Evolutionary conservation across 2,113 vertebrate genomes (phyloP), one percentile per base, ranked within the genome.

Genomic region (Bungarus multicinctus): DNA sequence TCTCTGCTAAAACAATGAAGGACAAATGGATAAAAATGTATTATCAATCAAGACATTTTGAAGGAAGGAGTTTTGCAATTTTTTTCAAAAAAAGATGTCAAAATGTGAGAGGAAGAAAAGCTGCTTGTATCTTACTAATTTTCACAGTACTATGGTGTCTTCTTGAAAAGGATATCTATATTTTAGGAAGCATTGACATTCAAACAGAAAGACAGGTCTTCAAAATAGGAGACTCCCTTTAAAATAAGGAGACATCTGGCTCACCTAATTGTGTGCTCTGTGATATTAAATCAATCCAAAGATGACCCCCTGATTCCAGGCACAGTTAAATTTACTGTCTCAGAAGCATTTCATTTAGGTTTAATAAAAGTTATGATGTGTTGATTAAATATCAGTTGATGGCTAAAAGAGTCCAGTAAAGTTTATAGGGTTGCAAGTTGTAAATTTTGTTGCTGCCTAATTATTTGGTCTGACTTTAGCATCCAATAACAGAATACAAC

Each of bases 361-460:
- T 95, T 95, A 95, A 97, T 97, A 97, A 97, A 98, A 97, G 96
- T 97, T 97, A 97, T 95, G 97, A 94, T 95, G 87, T 55, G 0
- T 97, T 97, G 97, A 97, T 97, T 98, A 97, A 97, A 97, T 89
- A 97, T 95, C 93, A 95, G 95, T 96, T 96, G 95, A 95, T 94
- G 85, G 93, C 93, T 97, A 95, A 97, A 97, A 95, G 97, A 96
- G 95, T 91, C 97, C 96, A 95, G 95, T 93, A 95, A 95, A 94
- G 95, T 96, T 97, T 95, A 97, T 91, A 96, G 95, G 86, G 85
- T 90, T 96, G 95, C 94, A 93, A 94, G 94, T 91, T 94, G 94
- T 95, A 95, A 96, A 96, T 95, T 96, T 96, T 93, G 58, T 94
- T 96, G 95, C 96, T 88, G 95, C 91, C 95, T 96, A 97, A 97